These are phyloP conservation scores for Eupithecia abbreviata DNA, from an alignment of 2,888 invertebrate species.

Conservation along the genomic window DNA sequence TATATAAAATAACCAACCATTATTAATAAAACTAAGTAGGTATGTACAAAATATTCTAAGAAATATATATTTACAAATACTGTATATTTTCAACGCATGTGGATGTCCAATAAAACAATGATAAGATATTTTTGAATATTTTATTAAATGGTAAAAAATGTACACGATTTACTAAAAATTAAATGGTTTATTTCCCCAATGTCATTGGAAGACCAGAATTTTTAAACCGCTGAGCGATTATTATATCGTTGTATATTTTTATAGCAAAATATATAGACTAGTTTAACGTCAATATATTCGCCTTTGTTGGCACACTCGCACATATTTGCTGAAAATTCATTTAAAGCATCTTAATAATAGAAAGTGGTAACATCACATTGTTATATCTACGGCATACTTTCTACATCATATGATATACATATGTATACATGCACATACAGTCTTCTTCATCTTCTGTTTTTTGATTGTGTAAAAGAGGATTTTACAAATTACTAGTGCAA, in stretches of 20 bases:
- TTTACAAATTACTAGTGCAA: conserved; percentile 34
- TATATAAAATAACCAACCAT: conserved; percentile 51
- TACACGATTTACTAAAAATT: conserved; percentile 70
- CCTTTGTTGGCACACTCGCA: conserved; percentile 55
- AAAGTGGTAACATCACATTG: conserved; percentile 60
- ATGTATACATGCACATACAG: conserved; percentile 58
- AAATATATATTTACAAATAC: conserved; percentile 11
- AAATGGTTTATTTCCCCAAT: conserved; percentile 52
- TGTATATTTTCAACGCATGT: neutral
- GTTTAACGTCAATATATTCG: conserved; percentile 49
- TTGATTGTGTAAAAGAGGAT: conserved; percentile 48
- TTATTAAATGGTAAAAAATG: conserved; percentile 81
- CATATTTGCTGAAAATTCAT: conserved; percentile 35
- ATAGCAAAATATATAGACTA: conserved; percentile 57
- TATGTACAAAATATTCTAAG: neutral
- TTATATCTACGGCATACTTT: conserved; percentile 54
- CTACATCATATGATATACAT: conserved; percentile 45
- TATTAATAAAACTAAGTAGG: conserved; percentile 7
- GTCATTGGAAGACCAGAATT: conserved; percentile 40
- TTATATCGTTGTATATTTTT: conserved; percentile 40
- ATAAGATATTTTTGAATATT: conserved; percentile 61
- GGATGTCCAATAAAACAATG: conserved; percentile 50
- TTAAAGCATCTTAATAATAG: conserved; percentile 47
- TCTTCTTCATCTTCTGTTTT: conserved; percentile 68
- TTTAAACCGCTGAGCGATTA: conserved; percentile 48